phyloP scores from a whole-genome alignment of 1,140 invertebrate genomes.

The Euwallacea similis region DNA sequence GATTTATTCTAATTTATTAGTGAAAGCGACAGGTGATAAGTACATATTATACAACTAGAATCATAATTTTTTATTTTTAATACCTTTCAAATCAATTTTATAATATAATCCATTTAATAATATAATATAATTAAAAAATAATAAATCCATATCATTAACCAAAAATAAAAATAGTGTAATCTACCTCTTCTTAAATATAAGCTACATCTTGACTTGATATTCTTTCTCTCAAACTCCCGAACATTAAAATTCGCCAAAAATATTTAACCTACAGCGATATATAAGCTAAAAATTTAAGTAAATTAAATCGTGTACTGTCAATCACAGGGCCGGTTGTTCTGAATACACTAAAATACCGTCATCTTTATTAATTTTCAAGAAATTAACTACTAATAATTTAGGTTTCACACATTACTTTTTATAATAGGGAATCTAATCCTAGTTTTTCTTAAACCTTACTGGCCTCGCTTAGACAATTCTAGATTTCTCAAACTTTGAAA shows the following conservation, averaged over 20 bases:
- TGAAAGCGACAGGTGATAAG: constrained; percentile 71
- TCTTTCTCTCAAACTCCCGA: constrained; percentile 54
- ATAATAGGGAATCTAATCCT: too few species aligned
- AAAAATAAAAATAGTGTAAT: constrained; percentile 58
- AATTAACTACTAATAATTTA: too few species aligned
- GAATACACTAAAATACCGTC: too few species aligned
- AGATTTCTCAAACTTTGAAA: too few species aligned
- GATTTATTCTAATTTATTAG: constrained; percentile 66
- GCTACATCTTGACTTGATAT: constrained; percentile 64
- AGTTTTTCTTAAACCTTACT: too few species aligned
- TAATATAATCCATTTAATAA: too few species aligned
- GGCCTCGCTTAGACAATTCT: too few species aligned
- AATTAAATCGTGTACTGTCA: constrained; percentile 58
- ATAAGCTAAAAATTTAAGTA: constrained; percentile 59
- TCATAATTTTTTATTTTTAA: constrained; percentile 54
- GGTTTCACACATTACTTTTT: too few species aligned
- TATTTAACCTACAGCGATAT: constrained; percentile 60
- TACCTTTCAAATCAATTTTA: constrained; percentile 60
- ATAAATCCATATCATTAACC: too few species aligned
- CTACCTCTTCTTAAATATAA: constrained; percentile 57
- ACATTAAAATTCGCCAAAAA: constrained; percentile 57
- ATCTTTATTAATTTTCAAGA: too few species aligned
- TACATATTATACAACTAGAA: constrained; percentile 59
- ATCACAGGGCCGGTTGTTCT: too few species aligned
- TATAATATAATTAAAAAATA: constrained; percentile 51